These are phyloP conservation scores for Beris morrisii DNA, from an alignment of 2,888 invertebrate genomes.

Conservation along the genomic window DNA sequence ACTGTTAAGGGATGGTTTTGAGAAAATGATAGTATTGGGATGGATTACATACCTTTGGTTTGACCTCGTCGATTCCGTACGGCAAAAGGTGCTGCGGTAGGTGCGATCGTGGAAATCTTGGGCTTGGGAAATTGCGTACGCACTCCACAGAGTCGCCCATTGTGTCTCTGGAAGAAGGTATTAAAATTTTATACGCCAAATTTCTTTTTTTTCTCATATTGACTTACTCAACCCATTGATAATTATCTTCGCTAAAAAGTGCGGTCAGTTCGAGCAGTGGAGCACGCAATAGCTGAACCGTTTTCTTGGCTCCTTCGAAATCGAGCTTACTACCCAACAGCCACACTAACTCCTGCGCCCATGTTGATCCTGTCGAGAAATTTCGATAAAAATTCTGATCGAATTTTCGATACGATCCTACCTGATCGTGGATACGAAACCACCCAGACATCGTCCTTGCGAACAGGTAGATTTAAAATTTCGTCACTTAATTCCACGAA, in stretches of 20 bases:
- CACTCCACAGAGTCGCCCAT: conserved; percentile 73
- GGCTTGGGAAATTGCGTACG: conserved; percentile 68
- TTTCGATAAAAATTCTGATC: background rate
- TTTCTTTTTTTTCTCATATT: too few relatives aligned
- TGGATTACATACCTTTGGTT: conserved; percentile 66
- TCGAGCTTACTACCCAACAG: conserved; percentile 80
- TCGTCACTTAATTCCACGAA: conserved; percentile 69
- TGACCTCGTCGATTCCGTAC: conserved; percentile 62
- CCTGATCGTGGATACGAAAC: conserved; percentile 89
- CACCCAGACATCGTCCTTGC: conserved; percentile 80
- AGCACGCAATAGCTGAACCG: conserved; percentile 62
- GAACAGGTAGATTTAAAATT: conserved; percentile 71
- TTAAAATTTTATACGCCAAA: background rate
- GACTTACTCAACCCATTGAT: conserved; percentile 63
- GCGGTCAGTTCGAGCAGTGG: conserved; percentile 75
- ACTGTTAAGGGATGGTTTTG: conserved; percentile 57
- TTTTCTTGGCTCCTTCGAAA: conserved; percentile 70
- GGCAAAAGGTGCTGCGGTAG: conserved; percentile 74
- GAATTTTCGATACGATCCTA: conserved; percentile 51
- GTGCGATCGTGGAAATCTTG: conserved; percentile 75
- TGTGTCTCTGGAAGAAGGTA: conserved; percentile 43
- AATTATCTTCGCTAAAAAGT: conserved; percentile 64
- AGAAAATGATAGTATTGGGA: conserved; percentile 2
- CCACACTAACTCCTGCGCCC: conserved; percentile 94
- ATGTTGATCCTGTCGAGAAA: conserved; percentile 73